Evolutionary conservation across 2,888 invertebrate genomes (phyloP), one percentile per base, ranked within the genome.

Genomic region (Coenonympha glycerion): DNA sequence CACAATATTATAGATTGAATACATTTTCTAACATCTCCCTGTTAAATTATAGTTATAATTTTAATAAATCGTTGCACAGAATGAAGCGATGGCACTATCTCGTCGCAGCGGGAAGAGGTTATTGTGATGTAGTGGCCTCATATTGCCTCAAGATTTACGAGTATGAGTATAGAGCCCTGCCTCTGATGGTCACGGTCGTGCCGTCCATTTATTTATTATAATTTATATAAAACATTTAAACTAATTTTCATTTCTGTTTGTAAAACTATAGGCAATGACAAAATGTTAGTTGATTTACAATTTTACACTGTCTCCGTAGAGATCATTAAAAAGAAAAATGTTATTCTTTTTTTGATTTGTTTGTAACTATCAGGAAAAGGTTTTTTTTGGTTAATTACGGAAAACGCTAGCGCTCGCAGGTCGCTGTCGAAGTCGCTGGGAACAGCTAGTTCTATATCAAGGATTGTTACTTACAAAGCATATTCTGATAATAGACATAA

Each of bases 41-140:
- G 11, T 11, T 41, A 11, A 41, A 28, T 45, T 53, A 49, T 47
- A 31, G 41, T 52, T 34, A 47, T 53, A 53, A 48, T 48, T 51
- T 48, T 52, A 55, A 57, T 55, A 57, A 52, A 47, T 57, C 39
- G 50, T 49, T 50, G 48, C 39, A 50, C 39, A 51, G 37, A 50
- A 52, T 56, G 50, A 44, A 64, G 65, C 68, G 68, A 68, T 63
- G 62, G 57, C 62, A 64, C 69, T 68, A 68, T 63, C 61, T 56
- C 61, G 64, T 68, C 59, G 62, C 65, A 62, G 65, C 64, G 68
- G 73, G 71, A 69, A 67, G 68, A 65, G 75, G 78, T 76, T 81
- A 79, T 82, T 79, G 78, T 81, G 78, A 78, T 79, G 76, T 78
- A 71, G 76, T 72, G 71, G 70, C 74, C 71, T 82, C 77, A 83